These are phyloP conservation scores for Meloidogyne hapla DNA, from an alignment of 1,140 invertebrate genomes.

Conservation along the genomic window DNA sequence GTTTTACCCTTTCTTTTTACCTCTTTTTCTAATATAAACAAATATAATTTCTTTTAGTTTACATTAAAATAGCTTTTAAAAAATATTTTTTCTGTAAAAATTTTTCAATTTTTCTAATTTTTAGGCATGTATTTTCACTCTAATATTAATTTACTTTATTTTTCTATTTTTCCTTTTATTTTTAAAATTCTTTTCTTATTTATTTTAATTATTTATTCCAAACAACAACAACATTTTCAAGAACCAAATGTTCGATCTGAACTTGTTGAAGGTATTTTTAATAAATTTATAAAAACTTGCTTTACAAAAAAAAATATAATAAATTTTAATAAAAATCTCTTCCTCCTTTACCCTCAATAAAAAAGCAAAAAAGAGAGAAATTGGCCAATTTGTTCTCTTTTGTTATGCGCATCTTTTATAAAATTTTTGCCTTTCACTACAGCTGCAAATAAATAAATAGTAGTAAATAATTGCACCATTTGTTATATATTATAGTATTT, in stretches of 20 bases:
- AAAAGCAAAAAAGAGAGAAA: not conserved
- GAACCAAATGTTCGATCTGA: not conserved
- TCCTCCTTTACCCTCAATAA: not conserved
- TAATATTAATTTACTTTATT: not conserved
- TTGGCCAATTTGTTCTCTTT: not conserved
- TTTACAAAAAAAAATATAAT: not conserved
- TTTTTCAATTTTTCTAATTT: constrained; percentile 9
- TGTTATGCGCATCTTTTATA: constrained; percentile 5
- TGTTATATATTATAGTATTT: not conserved
- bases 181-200: not conserved
- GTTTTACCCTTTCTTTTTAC: not conserved
- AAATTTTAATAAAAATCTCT: too few relatives aligned
- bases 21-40: not conserved
- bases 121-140: constrained; percentile 2
- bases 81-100: too few relatives aligned
- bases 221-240: constrained; percentile 1
- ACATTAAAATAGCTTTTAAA: too few relatives aligned
- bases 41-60: not conserved
- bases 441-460: constrained; percentile 2
- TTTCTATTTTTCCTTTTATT: constrained; percentile 10
- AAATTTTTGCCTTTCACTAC: not conserved
- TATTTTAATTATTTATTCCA: not conserved
- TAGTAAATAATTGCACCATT: not conserved
- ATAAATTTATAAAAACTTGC: not conserved
- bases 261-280: not conserved